These are phyloP conservation scores for Tenthredo amoena DNA, from an alignment of 2,888 invertebrate genomes.

Conservation along the genomic window DNA sequence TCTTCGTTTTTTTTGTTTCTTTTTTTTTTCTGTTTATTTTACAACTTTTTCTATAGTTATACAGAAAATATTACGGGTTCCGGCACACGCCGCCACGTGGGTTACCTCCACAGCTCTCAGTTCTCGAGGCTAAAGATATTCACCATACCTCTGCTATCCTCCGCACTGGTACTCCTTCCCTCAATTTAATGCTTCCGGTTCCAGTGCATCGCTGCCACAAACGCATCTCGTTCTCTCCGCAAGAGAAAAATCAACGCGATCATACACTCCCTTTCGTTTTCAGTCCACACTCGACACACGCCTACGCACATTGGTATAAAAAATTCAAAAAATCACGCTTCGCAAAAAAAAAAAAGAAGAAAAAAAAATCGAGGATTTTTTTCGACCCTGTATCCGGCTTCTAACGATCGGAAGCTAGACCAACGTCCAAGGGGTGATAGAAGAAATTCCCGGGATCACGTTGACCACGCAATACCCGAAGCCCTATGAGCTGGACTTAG, in stretches of 20 bases:
- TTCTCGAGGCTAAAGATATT: conserved; percentile 41
- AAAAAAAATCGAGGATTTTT: neutral
- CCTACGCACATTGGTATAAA: neutral
- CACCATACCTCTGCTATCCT: neutral
- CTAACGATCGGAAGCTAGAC: conserved; percentile 39
- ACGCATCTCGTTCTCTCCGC: neutral
- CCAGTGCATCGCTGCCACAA: neutral
- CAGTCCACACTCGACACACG: neutral
- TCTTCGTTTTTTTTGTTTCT: neutral
- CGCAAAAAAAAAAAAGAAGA: too few relatives aligned
- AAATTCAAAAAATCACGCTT: neutral
- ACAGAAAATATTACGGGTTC: conserved; percentile 38
- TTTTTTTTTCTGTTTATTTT: neutral
- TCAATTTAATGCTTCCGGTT: conserved; percentile 49
- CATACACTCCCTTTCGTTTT: neutral
- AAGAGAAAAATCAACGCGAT: conserved; percentile 36
- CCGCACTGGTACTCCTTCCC: conserved; percentile 11
- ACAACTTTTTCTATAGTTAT: conserved; percentile 7
- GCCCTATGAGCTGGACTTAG: conserved; percentile 20
- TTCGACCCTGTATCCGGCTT: neutral
- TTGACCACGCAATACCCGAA: conserved; percentile 36
- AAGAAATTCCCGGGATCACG: neutral
- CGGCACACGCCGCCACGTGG: conserved; percentile 39
- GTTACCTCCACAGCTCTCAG: neutral
- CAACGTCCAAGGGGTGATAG: conserved; percentile 9